Percentiles rank a stretch among this genome's conserved stretches.
These are phyloP conservation scores for Drepana arcuata DNA, from an alignment of 1,140 invertebrate genomes.

Conservation along the genomic window DNA sequence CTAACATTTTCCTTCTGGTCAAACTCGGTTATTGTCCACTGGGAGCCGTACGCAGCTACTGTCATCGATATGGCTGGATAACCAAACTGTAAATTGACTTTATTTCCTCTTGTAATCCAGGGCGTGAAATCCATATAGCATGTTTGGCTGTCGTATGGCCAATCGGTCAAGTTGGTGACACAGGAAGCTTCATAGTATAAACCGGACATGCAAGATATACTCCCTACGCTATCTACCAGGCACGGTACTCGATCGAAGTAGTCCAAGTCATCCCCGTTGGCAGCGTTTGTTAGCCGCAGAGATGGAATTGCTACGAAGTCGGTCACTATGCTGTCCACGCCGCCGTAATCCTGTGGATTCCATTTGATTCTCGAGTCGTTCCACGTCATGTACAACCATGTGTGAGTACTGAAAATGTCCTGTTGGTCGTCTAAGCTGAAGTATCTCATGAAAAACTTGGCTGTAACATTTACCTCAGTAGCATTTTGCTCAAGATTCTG, in stretches of 20 bases:
- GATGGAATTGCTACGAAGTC: constrained; percentile 54
- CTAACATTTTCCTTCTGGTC: constrained; percentile 33
- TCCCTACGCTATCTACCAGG: constrained; percentile 42
- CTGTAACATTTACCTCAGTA: too few species aligned
- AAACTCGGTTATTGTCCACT: constrained; percentile 29
- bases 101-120: constrained; percentile 75
- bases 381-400: constrained; percentile 53
- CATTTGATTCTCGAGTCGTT: constrained; percentile 51
- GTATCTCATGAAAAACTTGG: constrained; percentile 55
- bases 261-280: constrained; percentile 33
- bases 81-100: constrained; percentile 70
- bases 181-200: constrained; percentile 65
- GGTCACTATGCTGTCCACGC: constrained; percentile 43
- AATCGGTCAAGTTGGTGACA: constrained; percentile 54
- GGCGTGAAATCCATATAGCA: constrained; percentile 70
- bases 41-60: too few species aligned
- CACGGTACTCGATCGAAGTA: constrained; percentile 56
- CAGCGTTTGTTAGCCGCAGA: constrained; percentile 50
- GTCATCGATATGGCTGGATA: too few species aligned
- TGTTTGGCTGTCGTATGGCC: constrained; percentile 72
- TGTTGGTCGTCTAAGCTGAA: constrained; percentile 47
- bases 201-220: constrained; percentile 65
- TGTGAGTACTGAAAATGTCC: constrained; percentile 55
- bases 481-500: too few species aligned
- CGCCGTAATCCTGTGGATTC: constrained; percentile 44